These are phyloP conservation scores for Drosophila pseudotalamancana DNA, from an alignment of 2,888 invertebrate species.

Conservation along the genomic window DNA sequence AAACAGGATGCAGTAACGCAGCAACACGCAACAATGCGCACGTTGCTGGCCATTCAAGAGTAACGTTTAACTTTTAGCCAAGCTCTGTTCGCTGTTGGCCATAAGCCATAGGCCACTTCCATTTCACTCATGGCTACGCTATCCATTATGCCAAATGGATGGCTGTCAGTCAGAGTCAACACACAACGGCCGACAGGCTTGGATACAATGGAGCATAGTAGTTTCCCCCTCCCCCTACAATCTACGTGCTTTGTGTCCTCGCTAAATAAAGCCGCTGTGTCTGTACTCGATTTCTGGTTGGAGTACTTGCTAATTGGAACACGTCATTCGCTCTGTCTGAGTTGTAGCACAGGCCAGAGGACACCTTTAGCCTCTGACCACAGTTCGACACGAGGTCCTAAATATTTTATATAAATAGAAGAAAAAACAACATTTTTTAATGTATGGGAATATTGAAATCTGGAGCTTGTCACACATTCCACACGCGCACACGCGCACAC, in stretches of 20 bases:
- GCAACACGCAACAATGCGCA: constrained; percentile 13
- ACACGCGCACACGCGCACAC: constrained; percentile 7
- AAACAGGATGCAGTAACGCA: constrained; percentile 5
- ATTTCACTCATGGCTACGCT: constrained; percentile 46
- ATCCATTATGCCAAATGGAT: constrained; percentile 50
- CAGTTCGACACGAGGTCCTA: not conserved
- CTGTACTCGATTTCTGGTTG: constrained; percentile 8
- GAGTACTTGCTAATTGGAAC: constrained; percentile 37
- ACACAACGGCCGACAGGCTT: constrained; percentile 5
- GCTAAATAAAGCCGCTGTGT: not conserved
- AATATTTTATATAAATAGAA: constrained; percentile 26
- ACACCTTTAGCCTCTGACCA: not conserved
- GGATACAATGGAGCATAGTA: not conserved
- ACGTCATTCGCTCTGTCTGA: not conserved
- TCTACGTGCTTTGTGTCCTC: not conserved
- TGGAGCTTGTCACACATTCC: constrained; percentile 41
- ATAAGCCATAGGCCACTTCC: constrained; percentile 28
- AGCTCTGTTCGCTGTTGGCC: not conserved
- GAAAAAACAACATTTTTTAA: not conserved
- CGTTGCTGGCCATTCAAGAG: constrained; percentile 6
- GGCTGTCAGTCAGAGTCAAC: constrained; percentile 41
- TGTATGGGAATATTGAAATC: constrained; percentile 23
- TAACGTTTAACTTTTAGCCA: constrained; percentile 9
- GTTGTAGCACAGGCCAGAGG: no score
- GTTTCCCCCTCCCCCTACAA: not conserved